These are phyloP conservation scores for Rhodeus uyekii DNA, from an alignment of 2,797 vertebrate genomes.

Conservation along the genomic window DNA sequence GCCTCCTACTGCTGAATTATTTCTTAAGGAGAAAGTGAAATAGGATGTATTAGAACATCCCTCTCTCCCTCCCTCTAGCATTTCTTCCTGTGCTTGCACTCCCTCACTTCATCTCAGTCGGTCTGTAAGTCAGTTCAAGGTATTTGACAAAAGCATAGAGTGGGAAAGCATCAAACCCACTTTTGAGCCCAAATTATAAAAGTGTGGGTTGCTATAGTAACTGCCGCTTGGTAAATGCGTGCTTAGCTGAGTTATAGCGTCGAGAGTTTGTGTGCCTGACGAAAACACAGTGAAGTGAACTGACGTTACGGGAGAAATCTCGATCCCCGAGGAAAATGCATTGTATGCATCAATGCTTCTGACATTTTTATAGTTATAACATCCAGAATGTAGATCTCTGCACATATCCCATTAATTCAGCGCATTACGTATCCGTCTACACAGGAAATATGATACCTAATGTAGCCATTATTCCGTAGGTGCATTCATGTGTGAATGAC, in stretches of 20 bases:
- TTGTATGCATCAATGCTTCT: constrained; percentile 33
- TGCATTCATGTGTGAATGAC: constrained; percentile 27
- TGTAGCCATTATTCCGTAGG: constrained; percentile 1
- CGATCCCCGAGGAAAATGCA: constrained; percentile 65
- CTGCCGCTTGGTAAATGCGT: constrained; percentile 67
- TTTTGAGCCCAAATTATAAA: constrained; percentile 71
- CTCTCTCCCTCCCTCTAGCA: constrained; percentile 11
- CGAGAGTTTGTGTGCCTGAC: constrained; percentile 61
- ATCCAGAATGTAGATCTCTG: constrained; percentile 12
- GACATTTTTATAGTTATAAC: background rate
- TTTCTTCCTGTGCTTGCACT: background rate
- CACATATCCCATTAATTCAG: background rate
- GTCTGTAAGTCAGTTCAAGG: constrained; percentile 11
- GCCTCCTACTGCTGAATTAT: constrained; percentile 80
- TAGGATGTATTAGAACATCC: constrained; percentile 68
- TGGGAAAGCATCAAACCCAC: constrained; percentile 55
- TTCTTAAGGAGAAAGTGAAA: constrained; percentile 77
- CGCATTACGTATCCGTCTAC: background rate
- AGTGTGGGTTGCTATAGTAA: constrained; percentile 74
- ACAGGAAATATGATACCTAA: constrained; percentile 14
- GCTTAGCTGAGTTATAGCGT: constrained; percentile 68
- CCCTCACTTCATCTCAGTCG: background rate
- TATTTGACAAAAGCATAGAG: constrained; percentile 67
- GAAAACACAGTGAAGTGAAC: constrained; percentile 48
- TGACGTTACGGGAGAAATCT: constrained; percentile 62